Evolutionary conservation across 2,113 vertebrate species (phyloP).

Genomic region (Saiga tatarica): DNA sequence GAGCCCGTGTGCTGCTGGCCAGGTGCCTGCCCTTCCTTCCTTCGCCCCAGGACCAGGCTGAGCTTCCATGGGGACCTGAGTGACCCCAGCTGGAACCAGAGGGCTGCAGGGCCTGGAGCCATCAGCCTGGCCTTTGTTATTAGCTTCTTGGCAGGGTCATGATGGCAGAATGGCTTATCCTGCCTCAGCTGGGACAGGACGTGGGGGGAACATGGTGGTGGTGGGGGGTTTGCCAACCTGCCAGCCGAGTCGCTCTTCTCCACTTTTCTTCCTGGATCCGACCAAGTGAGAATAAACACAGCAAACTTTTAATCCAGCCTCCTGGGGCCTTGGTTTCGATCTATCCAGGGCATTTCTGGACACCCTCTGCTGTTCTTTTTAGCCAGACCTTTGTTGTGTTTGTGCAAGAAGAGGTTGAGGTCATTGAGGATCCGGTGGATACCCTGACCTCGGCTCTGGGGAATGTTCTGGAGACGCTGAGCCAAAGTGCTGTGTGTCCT

Average conservation of each 20-base stretch:
- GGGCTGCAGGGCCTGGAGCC: not conserved
- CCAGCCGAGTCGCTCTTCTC: not conserved
- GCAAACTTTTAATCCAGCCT: not conserved
- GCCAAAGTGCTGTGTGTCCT: not conserved
- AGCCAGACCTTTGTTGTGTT: slow-evolving; percentile 44
- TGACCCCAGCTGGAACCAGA: not conserved
- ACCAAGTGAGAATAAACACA: slow-evolving; percentile 49
- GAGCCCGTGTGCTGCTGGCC: not conserved
- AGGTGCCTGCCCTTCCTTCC: not conserved
- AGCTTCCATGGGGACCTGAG: not conserved
- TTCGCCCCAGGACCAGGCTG: not conserved
- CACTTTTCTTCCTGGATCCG: not conserved
- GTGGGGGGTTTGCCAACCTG: not conserved
- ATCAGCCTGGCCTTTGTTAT: slow-evolving; percentile 44
- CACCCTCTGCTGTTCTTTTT: not conserved
- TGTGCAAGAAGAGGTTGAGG: slow-evolving; percentile 37
- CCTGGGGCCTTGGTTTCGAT: not conserved
- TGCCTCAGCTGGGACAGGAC: not conserved
- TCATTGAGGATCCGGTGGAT: slow-evolving; percentile 23
- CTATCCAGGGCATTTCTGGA: slow-evolving; percentile 53
- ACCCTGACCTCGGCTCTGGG: slow-evolving; percentile 30
- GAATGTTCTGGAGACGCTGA: not conserved
- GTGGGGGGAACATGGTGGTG: not conserved
- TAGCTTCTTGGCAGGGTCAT: not conserved
- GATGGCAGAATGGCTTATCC: not conserved